Evolutionary conservation across 1,140 invertebrate genomes (phyloP).

Genomic region (Lordiphosa stackelbergi): DNA sequence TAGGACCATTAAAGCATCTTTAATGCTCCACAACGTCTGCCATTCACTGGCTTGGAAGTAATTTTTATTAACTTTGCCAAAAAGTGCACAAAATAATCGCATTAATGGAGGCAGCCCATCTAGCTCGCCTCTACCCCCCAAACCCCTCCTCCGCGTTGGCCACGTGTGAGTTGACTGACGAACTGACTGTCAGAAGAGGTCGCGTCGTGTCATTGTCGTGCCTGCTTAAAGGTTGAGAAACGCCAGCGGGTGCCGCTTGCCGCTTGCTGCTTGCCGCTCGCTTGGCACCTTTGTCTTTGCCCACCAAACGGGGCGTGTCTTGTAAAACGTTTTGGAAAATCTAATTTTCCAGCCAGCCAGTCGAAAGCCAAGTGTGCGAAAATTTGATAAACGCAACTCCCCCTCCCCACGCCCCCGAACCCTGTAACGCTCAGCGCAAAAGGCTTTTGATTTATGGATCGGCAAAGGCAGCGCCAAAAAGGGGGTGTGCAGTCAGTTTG

Average conservation of each 20-base stretch:
- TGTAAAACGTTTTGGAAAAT: constrained; percentile 55
- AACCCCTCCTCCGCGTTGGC: constrained; percentile 24
- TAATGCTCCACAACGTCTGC: constrained; percentile 61
- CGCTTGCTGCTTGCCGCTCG: constrained; percentile 24
- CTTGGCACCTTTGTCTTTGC: constrained; percentile 56
- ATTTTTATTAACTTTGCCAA: constrained; percentile 73
- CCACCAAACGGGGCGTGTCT: constrained; percentile 45
- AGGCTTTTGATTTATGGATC: constrained; percentile 65
- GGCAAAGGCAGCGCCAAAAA: constrained; percentile 12
- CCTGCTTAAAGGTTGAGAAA: constrained; percentile 55
- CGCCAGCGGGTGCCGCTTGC: constrained; percentile 40
- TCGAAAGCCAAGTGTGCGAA: constrained; percentile 68
- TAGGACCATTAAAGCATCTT: constrained; percentile 70
- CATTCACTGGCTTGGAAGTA: constrained; percentile 73
- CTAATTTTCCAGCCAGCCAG: constrained; percentile 50
- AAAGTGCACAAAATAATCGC: constrained; percentile 75
- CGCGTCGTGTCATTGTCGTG: constrained; percentile 67
- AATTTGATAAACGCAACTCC: constrained; percentile 68
- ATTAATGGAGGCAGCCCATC: constrained; percentile 50
- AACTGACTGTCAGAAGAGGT: constrained; percentile 37
- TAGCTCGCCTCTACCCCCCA: constrained; percentile 3
- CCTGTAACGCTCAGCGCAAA: not conserved
- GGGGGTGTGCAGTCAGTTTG: constrained; percentile 36
- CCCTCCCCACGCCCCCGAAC: not conserved
- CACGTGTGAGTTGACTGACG: constrained; percentile 52